phyloP scores from a whole-genome alignment of 2,888 invertebrate genomes.

The Cheilosia variabilis region DNA sequence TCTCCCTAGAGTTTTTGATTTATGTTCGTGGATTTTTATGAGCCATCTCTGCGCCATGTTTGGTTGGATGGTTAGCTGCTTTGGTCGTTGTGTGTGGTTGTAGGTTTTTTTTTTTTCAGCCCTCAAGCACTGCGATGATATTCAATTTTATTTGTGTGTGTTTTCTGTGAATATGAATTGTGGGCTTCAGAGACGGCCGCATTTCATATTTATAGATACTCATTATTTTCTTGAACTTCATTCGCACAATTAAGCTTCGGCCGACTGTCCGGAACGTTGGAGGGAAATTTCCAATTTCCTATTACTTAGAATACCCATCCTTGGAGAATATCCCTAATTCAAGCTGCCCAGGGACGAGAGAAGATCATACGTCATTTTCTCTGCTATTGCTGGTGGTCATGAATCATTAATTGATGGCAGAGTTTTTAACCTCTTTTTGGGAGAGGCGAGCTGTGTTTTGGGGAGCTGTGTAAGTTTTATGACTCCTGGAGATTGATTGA shows the following conservation, averaged over 20 bases:
- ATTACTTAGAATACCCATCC: slow-evolving; percentile 57
- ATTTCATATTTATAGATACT: slow-evolving; percentile 72
- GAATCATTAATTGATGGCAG: slow-evolving; percentile 73
- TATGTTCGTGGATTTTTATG: slow-evolving; percentile 74
- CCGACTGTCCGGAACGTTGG: background rate
- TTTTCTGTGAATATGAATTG: slow-evolving; percentile 58
- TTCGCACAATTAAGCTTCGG: slow-evolving; percentile 71
- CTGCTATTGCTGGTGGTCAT: slow-evolving; percentile 55
- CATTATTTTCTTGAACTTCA: slow-evolving; percentile 70
- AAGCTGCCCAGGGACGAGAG: slow-evolving; percentile 35
- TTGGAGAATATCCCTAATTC: slow-evolving; percentile 51
- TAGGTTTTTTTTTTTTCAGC: slow-evolving; percentile 38
- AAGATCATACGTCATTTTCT: slow-evolving; percentile 52
- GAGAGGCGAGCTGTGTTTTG: background rate
- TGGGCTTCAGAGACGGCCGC: slow-evolving; percentile 15
- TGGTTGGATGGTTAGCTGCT: slow-evolving; percentile 3
- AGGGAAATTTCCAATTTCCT: slow-evolving; percentile 54
- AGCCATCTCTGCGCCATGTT: slow-evolving; percentile 48
- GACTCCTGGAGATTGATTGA: slow-evolving; percentile 68
- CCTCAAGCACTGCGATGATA: slow-evolving; percentile 56
- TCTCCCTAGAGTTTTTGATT: slow-evolving; percentile 76
- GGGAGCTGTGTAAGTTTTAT: slow-evolving; percentile 50
- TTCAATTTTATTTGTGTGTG: slow-evolving; percentile 45
- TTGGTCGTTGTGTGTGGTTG: slow-evolving; percentile 33
- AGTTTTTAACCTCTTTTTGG: slow-evolving; percentile 51